Evolutionary conservation across 2,797 vertebrate genomes (phyloP).

Genomic region (Craterocephalus amniculus): DNA sequence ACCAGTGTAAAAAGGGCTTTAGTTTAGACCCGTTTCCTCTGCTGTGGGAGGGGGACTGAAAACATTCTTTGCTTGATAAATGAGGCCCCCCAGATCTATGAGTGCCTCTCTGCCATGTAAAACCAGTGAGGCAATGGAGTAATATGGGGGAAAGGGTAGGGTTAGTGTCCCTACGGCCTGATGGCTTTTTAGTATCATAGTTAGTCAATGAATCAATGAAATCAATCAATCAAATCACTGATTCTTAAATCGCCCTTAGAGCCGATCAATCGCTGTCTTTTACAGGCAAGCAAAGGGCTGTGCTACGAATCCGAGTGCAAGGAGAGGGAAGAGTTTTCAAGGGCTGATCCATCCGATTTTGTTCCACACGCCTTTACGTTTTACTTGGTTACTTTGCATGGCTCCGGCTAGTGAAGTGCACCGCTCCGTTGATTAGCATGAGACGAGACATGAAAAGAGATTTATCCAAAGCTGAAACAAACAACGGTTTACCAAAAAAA

Average conservation of each 20-base stretch:
- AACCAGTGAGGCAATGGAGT: constrained; percentile 41
- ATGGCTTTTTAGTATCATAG: constrained; percentile 19
- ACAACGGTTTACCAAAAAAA: constrained; percentile 13
- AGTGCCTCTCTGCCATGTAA: constrained; percentile 62
- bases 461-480: constrained; percentile 9
- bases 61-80: constrained; percentile 39
- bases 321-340: constrained; percentile 69
- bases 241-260: constrained; percentile 56
- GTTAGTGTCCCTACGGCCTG: constrained; percentile 37
- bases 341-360: constrained; percentile 72
- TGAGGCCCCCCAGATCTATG: constrained; percentile 56
- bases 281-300: constrained; percentile 73
- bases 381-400: constrained; percentile 2
- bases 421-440: not conserved
- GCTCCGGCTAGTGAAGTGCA: constrained; percentile 44
- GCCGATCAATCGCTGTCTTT: constrained; percentile 54
- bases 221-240: constrained; percentile 44
- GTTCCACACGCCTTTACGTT: not conserved
- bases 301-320: constrained; percentile 54
- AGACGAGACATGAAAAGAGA: not conserved
- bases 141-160: constrained; percentile 13
- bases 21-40: not conserved
- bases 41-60: not conserved
- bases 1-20: not conserved
- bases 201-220: constrained; percentile 20